Base-by-base conservation (phyloP, 2,888 invertebrate genomes). In the Chesias legatella region DNA sequence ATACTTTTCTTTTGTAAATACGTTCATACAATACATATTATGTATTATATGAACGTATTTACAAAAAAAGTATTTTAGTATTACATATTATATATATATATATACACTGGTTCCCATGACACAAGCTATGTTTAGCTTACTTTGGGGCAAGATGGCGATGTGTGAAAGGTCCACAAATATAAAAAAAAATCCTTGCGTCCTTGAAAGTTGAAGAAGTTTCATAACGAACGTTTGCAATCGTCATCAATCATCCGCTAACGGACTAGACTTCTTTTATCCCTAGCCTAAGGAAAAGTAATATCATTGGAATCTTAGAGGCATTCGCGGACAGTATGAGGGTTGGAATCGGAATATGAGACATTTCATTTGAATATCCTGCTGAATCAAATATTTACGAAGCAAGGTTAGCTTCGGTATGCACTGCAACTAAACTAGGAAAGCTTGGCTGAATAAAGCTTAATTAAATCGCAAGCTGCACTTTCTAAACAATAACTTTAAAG, bases 321-420 rank as follows among this genome's bases (percentile, higher is more conserved):
- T 45, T 54, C 48, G 52, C 50, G 48, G 48, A 52, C 50, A 55
- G 50, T 50, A 55, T 55, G 50, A 53, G 34, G 33, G 49, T 51
- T 37, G 48, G 49, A 55, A 45, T 47, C n/a, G 13, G 2, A 17
- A 17, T 17, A 49, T 51, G 39, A 46, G 50, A 53, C 39, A 42
- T 32, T 47, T 53, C 42, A 48, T 47, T 36, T 41, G 51, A 60
- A 57, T 66, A 54, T 60, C 60, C 51, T 35, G 48, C 33, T n/a
- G 48, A 48, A 53, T 52, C 53, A 58, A 60, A 61, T 58, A 56
- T 61, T 60, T 58, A 56, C 51, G 13, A 43, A 48, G 39, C 40
- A 48, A 44, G 54, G 51, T 57, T 55, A 48, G 43, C 47, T 51
- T 48, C 13, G 40, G 32, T 49, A 56, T 56, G 51, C 47, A 44